Evolutionary conservation across 2,888 invertebrate genomes (phyloP).

Genomic region (Amphipyra tragopoginis): DNA sequence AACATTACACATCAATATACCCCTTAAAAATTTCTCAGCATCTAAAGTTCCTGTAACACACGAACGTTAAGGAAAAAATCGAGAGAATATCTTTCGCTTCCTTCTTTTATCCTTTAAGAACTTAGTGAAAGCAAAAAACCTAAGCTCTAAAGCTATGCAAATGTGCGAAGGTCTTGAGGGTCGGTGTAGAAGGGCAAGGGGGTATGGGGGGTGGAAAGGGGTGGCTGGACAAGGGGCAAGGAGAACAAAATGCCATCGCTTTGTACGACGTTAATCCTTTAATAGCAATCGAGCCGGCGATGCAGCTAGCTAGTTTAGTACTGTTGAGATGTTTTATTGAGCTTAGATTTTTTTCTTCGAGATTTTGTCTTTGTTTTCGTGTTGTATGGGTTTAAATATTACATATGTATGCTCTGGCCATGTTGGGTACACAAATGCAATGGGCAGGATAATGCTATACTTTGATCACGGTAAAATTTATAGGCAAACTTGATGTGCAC

Average conservation of each 20-base stretch:
- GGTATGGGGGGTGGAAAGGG: constrained; percentile 43
- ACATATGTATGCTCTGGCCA: too few species aligned
- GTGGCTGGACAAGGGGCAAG: constrained; percentile 83
- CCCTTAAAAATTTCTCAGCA: constrained; percentile 12
- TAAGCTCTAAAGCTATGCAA: constrained; percentile 88
- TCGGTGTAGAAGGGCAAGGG: constrained; percentile 64
- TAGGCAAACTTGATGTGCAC: too few species aligned
- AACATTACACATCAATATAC: neutral
- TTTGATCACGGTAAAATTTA: too few species aligned
- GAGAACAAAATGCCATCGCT: constrained; percentile 86
- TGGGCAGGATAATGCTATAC: too few species aligned
- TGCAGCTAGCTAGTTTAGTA: constrained; percentile 51
- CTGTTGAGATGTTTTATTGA: constrained; percentile 25
- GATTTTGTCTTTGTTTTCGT: constrained; percentile 5
- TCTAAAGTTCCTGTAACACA: constrained; percentile 32
- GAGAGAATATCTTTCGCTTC: constrained; percentile 63
- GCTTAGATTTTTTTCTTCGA: constrained; percentile 18
- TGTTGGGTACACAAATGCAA: too few species aligned
- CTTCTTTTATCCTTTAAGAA: constrained; percentile 84
- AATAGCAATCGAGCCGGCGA: constrained; percentile 82
- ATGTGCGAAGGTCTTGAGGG: constrained; percentile 87
- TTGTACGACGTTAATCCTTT: constrained; percentile 87
- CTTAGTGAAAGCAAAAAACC: constrained; percentile 80
- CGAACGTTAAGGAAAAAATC: constrained; percentile 55
- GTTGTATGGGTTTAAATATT: neutral